Conservation (phyloP, 2,113 vertebrate genomes). For the Polyodon spathula region DNA sequence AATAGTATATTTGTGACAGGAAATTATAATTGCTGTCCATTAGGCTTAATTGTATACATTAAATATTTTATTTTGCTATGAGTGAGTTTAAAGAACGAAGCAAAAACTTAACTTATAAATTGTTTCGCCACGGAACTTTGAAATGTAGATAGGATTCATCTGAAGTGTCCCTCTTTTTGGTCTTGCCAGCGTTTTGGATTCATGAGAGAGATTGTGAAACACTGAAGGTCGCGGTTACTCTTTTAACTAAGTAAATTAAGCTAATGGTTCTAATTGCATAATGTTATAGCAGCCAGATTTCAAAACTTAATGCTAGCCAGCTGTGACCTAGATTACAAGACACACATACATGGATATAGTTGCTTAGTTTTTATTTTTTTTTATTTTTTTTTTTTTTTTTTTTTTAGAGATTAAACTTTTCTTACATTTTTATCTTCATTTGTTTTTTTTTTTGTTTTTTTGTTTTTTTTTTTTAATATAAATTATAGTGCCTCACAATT, state of each 20-base stretch:
- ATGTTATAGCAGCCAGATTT: neutral
- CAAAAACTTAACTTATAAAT: neutral
- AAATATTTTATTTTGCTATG: too few species aligned
- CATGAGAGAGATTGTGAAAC: neutral
- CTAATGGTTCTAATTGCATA: neutral
- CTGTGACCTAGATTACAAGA: neutral
- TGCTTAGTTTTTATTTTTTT: too few species aligned
- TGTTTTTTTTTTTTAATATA: too few species aligned
- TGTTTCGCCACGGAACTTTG: neutral
- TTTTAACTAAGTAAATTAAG: neutral
- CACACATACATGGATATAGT: neutral
- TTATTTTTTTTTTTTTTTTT: too few species aligned
- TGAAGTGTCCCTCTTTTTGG: neutral
- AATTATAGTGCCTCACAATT: too few species aligned
- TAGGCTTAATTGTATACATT: too few species aligned
- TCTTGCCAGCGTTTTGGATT: neutral
- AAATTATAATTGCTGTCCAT: too few species aligned
- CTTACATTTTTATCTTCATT: too few species aligned
- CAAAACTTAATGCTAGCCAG: neutral
- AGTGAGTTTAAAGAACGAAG: too few species aligned
- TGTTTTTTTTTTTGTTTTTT: too few species aligned
- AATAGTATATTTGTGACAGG: too few species aligned
- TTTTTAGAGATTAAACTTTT: too few species aligned
- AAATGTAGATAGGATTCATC: neutral
- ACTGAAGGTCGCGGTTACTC: neutral